phyloP scores from a whole-genome alignment of 2,888 invertebrate species.

The Lithophane ornitopus region DNA sequence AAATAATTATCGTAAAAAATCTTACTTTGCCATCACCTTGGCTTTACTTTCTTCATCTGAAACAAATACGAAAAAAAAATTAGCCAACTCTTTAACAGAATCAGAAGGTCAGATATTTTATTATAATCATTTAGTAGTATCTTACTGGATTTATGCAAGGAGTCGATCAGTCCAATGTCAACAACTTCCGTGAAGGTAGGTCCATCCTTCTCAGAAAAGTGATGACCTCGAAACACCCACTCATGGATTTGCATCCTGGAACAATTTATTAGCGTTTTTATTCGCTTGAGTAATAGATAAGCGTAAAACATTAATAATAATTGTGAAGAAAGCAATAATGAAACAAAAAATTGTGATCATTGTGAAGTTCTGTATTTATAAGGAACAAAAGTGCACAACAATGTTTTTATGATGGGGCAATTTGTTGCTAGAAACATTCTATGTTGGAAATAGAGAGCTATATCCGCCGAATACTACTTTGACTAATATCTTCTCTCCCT shows the following conservation, averaged over 20 bases:
- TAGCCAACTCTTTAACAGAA: background rate
- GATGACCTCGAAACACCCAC: constrained; percentile 92
- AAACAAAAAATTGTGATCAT: background rate
- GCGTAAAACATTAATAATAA: background rate
- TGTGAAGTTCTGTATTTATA: background rate
- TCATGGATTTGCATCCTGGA: constrained; percentile 90
- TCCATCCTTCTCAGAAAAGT: constrained; percentile 91
- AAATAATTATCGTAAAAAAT: background rate
- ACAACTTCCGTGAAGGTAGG: constrained; percentile 89
- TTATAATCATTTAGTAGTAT: constrained; percentile 16
- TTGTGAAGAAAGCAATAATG: no score
- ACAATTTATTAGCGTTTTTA: constrained; percentile 20
- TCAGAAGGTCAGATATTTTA: background rate
- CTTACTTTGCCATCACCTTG: constrained; percentile 41
- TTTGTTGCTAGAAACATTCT: background rate
- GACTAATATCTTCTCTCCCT: background rate
- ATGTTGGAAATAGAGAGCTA: background rate
- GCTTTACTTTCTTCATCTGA: constrained; percentile 49
- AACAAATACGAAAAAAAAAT: constrained; percentile 38
- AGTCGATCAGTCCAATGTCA: constrained; percentile 85
- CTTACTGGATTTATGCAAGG: constrained; percentile 74
- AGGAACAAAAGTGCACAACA: background rate
- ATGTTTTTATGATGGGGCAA: background rate
- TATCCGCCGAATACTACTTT: background rate
- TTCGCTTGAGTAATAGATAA: background rate